Evolutionary conservation across 2,888 invertebrate species (phyloP).

Genomic region (Agrochola macilenta): DNA sequence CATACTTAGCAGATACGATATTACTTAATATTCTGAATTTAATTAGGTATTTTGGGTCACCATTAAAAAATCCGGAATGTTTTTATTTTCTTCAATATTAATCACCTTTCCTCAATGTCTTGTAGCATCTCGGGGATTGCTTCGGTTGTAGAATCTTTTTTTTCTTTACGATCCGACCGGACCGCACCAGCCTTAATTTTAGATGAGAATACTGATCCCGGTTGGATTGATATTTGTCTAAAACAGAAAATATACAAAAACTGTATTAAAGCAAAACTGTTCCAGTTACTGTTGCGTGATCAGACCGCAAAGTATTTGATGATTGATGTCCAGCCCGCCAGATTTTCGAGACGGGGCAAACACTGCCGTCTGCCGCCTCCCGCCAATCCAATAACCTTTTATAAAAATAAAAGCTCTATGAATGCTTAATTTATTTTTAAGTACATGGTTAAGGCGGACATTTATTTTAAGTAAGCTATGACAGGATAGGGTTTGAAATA

Average conservation of each 20-base stretch:
- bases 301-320: too few species aligned
- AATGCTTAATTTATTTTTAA: too few species aligned
- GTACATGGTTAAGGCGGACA: too few species aligned
- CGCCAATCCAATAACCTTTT: too few species aligned
- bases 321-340: too few species aligned
- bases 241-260: slow-evolving; percentile 18
- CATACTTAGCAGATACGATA: background rate
- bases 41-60: background rate
- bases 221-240: slow-evolving; percentile 46
- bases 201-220: background rate
- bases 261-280: too few species aligned
- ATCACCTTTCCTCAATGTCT: background rate
- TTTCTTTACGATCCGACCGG: background rate
- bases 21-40: background rate
- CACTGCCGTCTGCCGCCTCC: too few species aligned
- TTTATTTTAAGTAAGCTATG: too few species aligned
- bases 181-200: background rate
- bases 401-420: too few species aligned
- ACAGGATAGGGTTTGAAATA: too few species aligned
- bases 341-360: too few species aligned
- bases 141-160: background rate
- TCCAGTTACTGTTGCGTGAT: too few species aligned
- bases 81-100: background rate
- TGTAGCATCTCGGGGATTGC: background rate
- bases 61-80: background rate